Evolutionary conservation across 2,113 vertebrate genomes (phyloP), one percentile per base, ranked within the genome.

Genomic region (Oophaga pumilio): DNA sequence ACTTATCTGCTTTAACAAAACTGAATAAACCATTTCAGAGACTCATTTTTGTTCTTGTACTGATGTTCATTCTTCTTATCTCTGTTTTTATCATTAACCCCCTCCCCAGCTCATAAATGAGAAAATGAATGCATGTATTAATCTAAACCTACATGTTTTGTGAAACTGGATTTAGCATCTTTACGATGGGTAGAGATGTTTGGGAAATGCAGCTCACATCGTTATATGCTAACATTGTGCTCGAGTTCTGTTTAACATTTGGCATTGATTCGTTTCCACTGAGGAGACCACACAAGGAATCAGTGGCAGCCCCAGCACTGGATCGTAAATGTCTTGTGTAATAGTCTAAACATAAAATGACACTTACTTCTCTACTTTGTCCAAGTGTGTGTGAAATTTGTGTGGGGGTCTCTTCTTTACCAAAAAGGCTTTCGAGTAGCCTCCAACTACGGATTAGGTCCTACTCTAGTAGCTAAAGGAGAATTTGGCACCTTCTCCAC

Each of bases 311-410:
- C 68, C 50, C 78, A 24, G 64, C 28, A 15, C 73, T 24, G 77
- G 50, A 69, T 87, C 77, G 52, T 68, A 87, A 86, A 86, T 86
- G 76, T 71, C 76, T 87, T 62, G 60, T 69, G 28, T 76, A 78
- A 68, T 50, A 87, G 85, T 79, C 76, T 86, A 82, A 87, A 87
- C 86, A 87, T 53, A 60, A 80, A 50, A 49, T 24, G 66, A 87
- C 64, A 82, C 86, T 81, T 81, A 59, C 52, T 74, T 43, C 53
- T 74, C 60, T 18, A 62, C 26, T 82, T 15, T 28, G 14, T 82
- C 68, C 68, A 82, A 87, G 56, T 87, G n/a, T 57, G 62, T 59
- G 28, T 10, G 77, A 60, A 80, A 59, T 80, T 60, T 79, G 60
- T 64, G 64, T 79, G 62, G 62, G 52, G 60, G 60, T 62, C 69